These are phyloP conservation scores for Phallusia fumigata DNA, from an alignment of 23 tunicate genomes.

Conservation along the genomic window DNA sequence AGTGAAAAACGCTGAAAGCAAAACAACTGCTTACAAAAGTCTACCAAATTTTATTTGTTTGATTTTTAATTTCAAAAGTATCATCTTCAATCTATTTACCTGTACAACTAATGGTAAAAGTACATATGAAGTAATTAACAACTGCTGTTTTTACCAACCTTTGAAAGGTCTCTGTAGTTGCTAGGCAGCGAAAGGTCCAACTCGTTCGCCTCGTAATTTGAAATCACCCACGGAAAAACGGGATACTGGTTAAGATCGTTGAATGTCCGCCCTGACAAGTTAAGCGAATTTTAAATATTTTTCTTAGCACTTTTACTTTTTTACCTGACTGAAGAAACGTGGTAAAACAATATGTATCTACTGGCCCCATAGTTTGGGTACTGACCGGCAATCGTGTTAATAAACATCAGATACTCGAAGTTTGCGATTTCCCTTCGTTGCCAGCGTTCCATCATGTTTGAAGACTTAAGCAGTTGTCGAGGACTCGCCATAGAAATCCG, in stretches of 20 bases:
- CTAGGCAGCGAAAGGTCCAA: constrained; percentile 86
- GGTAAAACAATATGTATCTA: too few species aligned
- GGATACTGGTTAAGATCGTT: constrained; percentile 98
- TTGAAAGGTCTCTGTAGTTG: constrained; percentile 82
- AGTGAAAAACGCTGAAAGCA: too few species aligned
- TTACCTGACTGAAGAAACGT: too few species aligned
- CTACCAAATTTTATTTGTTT: too few species aligned
- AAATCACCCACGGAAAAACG: constrained; percentile 94
- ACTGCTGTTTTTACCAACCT: constrained; percentile 57
- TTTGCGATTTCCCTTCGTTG: constrained; percentile 84
- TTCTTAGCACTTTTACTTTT: too few species aligned
- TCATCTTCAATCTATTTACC: too few species aligned
- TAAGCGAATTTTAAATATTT: neutral
- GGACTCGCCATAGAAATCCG: constrained; percentile 91
- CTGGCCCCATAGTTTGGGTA: too few species aligned
- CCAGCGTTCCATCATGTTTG: constrained; percentile 97
- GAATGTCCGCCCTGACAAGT: constrained; percentile 72
- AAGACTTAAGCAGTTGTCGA: constrained; percentile 73
- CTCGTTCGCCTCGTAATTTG: constrained; percentile 79
- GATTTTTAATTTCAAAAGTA: too few species aligned
- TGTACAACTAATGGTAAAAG: too few species aligned
- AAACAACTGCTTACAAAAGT: too few species aligned
- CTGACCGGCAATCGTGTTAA: constrained; percentile 94
- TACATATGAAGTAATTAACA: too few species aligned
- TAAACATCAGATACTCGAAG: constrained; percentile 96